Evolutionary conservation across 2,888 invertebrate species (phyloP).

Genomic region (Drosophila mimetica): DNA sequence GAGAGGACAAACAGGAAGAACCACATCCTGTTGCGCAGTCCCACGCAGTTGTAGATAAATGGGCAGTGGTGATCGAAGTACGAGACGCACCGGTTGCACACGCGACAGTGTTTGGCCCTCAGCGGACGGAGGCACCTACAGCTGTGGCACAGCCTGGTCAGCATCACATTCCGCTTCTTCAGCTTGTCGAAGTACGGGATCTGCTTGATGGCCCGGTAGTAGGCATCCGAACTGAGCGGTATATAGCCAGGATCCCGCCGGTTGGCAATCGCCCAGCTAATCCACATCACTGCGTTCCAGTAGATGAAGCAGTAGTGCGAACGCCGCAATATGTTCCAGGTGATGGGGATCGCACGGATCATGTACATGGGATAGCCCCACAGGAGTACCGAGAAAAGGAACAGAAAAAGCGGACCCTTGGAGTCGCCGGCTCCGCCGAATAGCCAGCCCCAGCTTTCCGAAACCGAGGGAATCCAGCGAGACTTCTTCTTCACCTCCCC

Average conservation of each 20-base stretch:
- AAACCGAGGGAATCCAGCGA: slow-evolving; percentile 94
- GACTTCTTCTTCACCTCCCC: slow-evolving; percentile 92
- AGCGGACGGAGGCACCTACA: slow-evolving; percentile 94
- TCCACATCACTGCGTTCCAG: slow-evolving; percentile 96
- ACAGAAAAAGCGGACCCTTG: slow-evolving; percentile 93
- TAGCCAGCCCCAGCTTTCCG: slow-evolving; percentile 94
- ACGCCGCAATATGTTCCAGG: slow-evolving; percentile 94
- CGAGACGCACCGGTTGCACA: slow-evolving; percentile 94
- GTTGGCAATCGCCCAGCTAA: slow-evolving; percentile 95
- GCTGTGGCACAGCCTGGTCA: slow-evolving; percentile 94
- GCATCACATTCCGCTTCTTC: slow-evolving; percentile 92
- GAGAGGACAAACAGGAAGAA: slow-evolving; percentile 95
- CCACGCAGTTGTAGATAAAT: slow-evolving; percentile 97
- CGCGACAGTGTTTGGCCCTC: slow-evolving; percentile 95
- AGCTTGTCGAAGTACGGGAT: slow-evolving; percentile 97
- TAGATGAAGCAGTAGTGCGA: slow-evolving; percentile 96
- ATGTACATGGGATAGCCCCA: slow-evolving; percentile 98
- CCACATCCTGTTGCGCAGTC: slow-evolving; percentile 96
- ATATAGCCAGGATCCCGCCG: slow-evolving; percentile 95
- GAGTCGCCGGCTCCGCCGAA: slow-evolving; percentile 96
- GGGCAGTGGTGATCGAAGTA: slow-evolving; percentile 98
- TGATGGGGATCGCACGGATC: slow-evolving; percentile 93
- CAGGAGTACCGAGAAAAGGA: slow-evolving; percentile 92
- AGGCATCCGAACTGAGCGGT: slow-evolving; percentile 94
- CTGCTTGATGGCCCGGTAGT: slow-evolving; percentile 95